These are phyloP conservation scores for Mizuhopecten yessoensis DNA, from an alignment of 1,140 invertebrate genomes.

Conservation along the genomic window DNA sequence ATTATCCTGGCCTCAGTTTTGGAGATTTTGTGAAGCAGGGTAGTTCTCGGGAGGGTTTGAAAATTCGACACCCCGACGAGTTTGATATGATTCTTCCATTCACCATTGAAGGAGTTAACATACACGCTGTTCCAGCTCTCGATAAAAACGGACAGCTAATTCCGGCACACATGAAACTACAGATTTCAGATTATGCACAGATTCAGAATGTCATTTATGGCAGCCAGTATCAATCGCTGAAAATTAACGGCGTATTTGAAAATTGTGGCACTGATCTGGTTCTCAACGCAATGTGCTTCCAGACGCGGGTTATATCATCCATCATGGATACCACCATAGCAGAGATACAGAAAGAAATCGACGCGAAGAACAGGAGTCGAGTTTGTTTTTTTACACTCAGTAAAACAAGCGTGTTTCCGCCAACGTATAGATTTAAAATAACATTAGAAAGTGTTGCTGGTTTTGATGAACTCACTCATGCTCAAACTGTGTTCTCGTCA, in stretches of 20 bases:
- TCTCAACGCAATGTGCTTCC: background rate
- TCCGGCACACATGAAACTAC: background rate
- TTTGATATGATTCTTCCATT: slow-evolving; percentile 32
- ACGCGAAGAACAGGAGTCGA: background rate
- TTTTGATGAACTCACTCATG: background rate
- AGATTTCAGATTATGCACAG: background rate
- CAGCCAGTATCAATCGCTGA: background rate
- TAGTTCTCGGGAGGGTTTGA: background rate
- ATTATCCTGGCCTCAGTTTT: background rate
- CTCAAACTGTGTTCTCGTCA: background rate
- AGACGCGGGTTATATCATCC: background rate
- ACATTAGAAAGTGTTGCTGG: background rate
- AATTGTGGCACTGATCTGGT: background rate
- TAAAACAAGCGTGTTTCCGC: background rate
- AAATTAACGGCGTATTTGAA: background rate
- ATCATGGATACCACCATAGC: background rate
- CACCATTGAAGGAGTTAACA: slow-evolving; percentile 1
- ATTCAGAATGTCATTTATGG: background rate
- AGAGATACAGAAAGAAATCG: background rate
- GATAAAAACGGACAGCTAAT: background rate
- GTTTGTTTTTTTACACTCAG: background rate
- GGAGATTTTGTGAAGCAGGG: background rate
- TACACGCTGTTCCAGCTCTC: background rate
- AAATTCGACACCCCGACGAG: background rate
- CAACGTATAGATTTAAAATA: background rate